Evolutionary conservation across 1,140 invertebrate species (phyloP).

Genomic region (Muscidifurax raptorellus): DNA sequence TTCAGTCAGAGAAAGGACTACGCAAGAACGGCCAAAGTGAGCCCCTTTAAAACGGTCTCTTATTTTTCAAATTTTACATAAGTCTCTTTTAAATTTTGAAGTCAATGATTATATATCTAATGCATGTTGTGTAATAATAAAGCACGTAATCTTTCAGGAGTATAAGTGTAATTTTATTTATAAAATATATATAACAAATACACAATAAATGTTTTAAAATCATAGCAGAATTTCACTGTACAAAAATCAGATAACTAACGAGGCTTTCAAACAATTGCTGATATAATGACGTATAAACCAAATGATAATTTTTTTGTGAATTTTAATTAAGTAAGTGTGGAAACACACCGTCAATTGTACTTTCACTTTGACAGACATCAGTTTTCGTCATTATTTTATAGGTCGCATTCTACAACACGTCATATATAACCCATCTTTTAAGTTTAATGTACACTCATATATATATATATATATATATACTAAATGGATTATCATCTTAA

Average conservation of each 20-base stretch:
- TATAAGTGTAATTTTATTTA: slow-evolving; percentile 8
- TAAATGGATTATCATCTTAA: no score
- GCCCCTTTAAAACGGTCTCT: slow-evolving; percentile 17
- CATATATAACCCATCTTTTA: neutral
- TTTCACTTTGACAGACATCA: neutral
- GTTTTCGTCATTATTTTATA: neutral
- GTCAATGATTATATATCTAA: neutral
- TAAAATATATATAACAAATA: slow-evolving; percentile 2
- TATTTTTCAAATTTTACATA: neutral
- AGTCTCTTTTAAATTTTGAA: neutral
- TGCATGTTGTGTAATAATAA: neutral
- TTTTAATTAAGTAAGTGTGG: no score
- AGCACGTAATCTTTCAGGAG: neutral
- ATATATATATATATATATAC: neutral
- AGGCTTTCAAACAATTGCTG: no score
- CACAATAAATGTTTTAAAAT: neutral
- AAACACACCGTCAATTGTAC: neutral
- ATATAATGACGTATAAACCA: no score
- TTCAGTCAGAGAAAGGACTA: neutral
- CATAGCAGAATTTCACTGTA: neutral
- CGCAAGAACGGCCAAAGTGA: neutral
- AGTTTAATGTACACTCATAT: neutral
- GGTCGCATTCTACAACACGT: neutral
- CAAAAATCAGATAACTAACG: neutral
- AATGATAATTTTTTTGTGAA: no score